Base-by-base conservation (phyloP, 1,140 invertebrate genomes). In the Bombus difficillimus region DNA sequence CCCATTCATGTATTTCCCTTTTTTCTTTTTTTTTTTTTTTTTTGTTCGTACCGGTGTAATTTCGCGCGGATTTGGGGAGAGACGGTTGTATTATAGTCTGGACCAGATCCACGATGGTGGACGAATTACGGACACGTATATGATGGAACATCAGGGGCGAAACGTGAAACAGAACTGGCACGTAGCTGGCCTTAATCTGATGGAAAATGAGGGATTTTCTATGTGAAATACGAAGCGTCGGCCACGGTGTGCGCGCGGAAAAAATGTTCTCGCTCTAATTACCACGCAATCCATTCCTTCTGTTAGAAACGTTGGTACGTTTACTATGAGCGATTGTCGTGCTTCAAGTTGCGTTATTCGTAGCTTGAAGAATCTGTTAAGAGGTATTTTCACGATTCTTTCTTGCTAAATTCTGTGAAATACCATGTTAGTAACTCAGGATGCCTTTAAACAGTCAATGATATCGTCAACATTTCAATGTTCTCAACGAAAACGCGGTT, bases 151-250 rank as follows among this genome's bases (percentile, higher is more conserved):
- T 13, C 25, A 12, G 13, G 25, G 47, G 15, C 37, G 57, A 59
- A 77, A 62, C 37, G 47, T n/a, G 75, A 77, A 77, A n/a, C 57
- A 62, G 75, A 77, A 37, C 28, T 37, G 15, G 53, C 53, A 62
- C 53, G 74, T 75, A 75, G 32, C 57, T n/a, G 79, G 69, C 13
- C 59, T 81, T 85, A 85, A 73, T 47, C 62, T 81, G 79, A 73
- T 18, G 34, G 59, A 41, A 73, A 81, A 74, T 41, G 79, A 81
- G 47, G 25, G 69, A 86, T 86, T 86, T 82, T 71, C 41, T 80
- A 66, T 66, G 84, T 25, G 64, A 75, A 74, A 41, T 32, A 25
- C 43, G 37, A 71, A 59, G 59, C 37, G 13, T 34, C 32, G 37
- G 59, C 64, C n/a, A 34, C 39, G n/a, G 8, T n/a, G 59, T n/a